phyloP scores from a whole-genome alignment of 35 echinoderm and acorn worm species.

The Acanthaster planci region DNA sequence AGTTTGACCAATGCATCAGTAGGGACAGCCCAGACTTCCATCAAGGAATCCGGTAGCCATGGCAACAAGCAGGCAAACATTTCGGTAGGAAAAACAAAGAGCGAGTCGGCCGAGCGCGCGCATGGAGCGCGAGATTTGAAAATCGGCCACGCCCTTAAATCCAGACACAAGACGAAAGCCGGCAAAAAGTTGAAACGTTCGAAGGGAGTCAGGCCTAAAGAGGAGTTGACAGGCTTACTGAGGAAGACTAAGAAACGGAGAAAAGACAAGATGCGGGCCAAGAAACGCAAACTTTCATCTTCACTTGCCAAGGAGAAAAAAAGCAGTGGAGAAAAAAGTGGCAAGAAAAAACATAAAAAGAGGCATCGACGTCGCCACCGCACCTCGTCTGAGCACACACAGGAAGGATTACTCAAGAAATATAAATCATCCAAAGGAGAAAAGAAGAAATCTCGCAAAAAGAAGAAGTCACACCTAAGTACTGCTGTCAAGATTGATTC shows the following conservation, averaged over 20 bases:
- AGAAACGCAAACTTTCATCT: background rate
- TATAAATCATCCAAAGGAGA: background rate
- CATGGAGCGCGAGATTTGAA: background rate
- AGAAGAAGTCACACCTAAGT: background rate
- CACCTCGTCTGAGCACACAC: background rate
- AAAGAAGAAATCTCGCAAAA: constrained; percentile 19
- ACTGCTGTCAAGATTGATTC: background rate
- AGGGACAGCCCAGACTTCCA: background rate
- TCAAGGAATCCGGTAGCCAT: background rate
- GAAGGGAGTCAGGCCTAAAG: background rate
- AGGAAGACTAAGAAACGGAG: constrained; percentile 1
- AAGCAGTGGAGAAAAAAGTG: background rate
- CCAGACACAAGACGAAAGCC: constrained; percentile 1
- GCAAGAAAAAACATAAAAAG: constrained; percentile 3
- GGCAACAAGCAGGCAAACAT: background rate
- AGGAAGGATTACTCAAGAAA: background rate
- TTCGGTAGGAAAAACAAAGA: background rate
- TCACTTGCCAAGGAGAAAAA: background rate
- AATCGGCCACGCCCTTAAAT: background rate
- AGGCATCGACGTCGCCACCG: constrained; percentile 15
- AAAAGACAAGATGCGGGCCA: background rate
- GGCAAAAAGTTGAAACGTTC: background rate
- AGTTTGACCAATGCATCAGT: background rate
- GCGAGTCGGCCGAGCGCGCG: background rate
- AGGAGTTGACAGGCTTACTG: background rate